phyloP scores from a whole-genome alignment of 1,140 invertebrate species.

The Zelostemma sp. region DNA sequence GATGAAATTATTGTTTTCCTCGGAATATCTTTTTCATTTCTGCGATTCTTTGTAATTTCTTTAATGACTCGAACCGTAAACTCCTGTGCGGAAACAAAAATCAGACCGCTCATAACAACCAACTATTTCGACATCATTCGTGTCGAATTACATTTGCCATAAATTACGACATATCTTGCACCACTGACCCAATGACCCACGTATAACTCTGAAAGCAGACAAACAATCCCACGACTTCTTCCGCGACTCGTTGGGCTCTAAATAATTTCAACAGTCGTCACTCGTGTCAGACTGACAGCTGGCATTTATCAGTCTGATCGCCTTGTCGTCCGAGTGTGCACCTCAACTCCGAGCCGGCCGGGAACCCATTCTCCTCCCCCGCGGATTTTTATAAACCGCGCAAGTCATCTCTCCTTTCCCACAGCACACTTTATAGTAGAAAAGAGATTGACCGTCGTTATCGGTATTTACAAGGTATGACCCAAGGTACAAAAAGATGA shows the following conservation, averaged over 20 bases:
- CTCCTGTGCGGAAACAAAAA: no score
- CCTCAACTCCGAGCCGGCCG: slow-evolving; percentile 2
- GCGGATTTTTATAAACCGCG: slow-evolving; percentile 31
- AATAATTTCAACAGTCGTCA: slow-evolving; percentile 20
- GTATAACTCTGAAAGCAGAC: slow-evolving; percentile 1
- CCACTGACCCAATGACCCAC: slow-evolving; percentile 29
- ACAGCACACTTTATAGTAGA: slow-evolving; percentile 47
- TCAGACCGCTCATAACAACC: no score
- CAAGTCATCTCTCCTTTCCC: slow-evolving; percentile 48
- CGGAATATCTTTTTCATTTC: background rate
- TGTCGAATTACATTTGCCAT: no score
- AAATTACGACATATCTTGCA: slow-evolving; percentile 4
- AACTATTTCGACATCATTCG: no score
- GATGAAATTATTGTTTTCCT: slow-evolving; percentile 4
- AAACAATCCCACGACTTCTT: slow-evolving; percentile 20
- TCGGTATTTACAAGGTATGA: slow-evolving; percentile 45
- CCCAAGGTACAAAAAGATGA: slow-evolving; percentile 15
- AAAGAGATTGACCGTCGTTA: slow-evolving; percentile 38
- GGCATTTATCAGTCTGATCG: slow-evolving; percentile 32
- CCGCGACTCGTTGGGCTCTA: background rate
- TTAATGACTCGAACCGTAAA: no score
- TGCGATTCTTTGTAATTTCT: no score
- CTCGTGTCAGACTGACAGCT: slow-evolving; percentile 28
- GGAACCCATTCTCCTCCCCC: slow-evolving; percentile 19
- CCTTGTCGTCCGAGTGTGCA: slow-evolving; percentile 6